Percentiles rank a stretch among this genome's conserved stretches.
Conservation (phyloP, 30 jellyfish, hydroid and myxozoan genomes). For the Hydractinia symbiolongicarpus region DNA sequence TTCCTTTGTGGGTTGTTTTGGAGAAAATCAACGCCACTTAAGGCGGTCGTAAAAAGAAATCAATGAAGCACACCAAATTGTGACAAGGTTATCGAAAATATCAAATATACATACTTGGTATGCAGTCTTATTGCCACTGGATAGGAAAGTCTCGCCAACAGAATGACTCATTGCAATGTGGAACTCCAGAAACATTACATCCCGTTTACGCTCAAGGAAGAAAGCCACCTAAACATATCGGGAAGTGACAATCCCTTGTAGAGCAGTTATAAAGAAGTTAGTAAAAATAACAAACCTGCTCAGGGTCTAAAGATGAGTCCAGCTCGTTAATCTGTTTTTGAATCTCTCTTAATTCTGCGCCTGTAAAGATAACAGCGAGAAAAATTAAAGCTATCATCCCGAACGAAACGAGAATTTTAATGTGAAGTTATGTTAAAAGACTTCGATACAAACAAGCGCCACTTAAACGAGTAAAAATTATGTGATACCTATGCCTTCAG, state of each 20-base stretch:
- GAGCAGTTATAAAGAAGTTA: neutral
- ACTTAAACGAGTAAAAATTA: neutral
- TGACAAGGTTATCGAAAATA: too few species aligned
- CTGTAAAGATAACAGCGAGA: conserved; percentile 15
- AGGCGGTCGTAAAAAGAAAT: too few species aligned
- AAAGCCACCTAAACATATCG: conserved; percentile 38
- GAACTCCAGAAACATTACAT: conserved; percentile 60
- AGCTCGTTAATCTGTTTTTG: conserved; percentile 61
- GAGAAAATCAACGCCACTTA: too few species aligned
- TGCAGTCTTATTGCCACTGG: conserved; percentile 65
- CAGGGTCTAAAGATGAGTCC: conserved; percentile 53
- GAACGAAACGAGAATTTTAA: neutral
- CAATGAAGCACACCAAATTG: too few species aligned
- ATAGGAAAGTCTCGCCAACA: conserved; percentile 49
- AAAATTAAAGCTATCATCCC: neutral
- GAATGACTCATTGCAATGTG: conserved; percentile 58
- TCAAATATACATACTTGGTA: conserved; percentile 40
- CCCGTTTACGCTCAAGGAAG: conserved; percentile 57
- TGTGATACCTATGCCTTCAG: conserved; percentile 74
- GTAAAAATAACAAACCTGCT: conserved; percentile 25
- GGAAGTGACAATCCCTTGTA: neutral
- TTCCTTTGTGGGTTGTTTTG: too few species aligned
- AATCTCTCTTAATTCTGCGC: conserved; percentile 81
- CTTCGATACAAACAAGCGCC: too few species aligned
- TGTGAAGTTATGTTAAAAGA: too few species aligned